Evolutionary conservation across 2,888 invertebrate species (phyloP), one percentile per base, ranked within the genome.

Genomic region (Drosophila fungiperda): DNA sequence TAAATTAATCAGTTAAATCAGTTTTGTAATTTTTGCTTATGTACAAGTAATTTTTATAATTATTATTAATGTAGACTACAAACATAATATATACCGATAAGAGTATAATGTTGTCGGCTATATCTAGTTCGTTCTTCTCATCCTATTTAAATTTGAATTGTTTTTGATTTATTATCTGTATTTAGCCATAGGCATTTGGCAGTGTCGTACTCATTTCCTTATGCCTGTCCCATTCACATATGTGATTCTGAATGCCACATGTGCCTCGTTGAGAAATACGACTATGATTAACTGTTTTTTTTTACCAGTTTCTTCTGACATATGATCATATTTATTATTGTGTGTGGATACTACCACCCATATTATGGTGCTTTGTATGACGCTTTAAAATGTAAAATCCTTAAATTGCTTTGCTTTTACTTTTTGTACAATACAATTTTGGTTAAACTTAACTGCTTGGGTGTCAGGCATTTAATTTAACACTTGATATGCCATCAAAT

Each of bases 201-300:
- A 58, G 50, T 59, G 69, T 78, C 62, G 54, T 57, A 70, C 57
- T 68, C 63, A 74, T 68, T 68, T 76, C 76, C 55, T 29, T 66
- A 57, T 55, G 57, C 49, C 23, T 35, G 36, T 5, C 29, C 42
- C 49, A n/a, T 35, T 36, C 40, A 33, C 33, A 11, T n/a, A 12
- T 64, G n/a, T 49, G 68, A 65, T 33, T 54, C 40, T 42, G 48
- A 55, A 57, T 77, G 81, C 66, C 87, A 84, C 81, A 76, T 85
- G 84, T 81, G 85, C 64, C 79, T 63, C 69, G 45, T 53, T 49
- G 38, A 66, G 58, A 66, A 64, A 36, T 45, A 52, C 35, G 55
- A 64, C 61, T 70, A 84, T 87, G 85, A 85, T 85, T 85, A 87
- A 85, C 82, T 84, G 87, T 80, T 76, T 73, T 80, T 74, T 71